A percentile compares a stretch with the other conserved stretches of the same genome.
These are phyloP conservation scores for Ornithoptera priamus DNA, from an alignment of 2,888 invertebrate species.

Conservation along the genomic window DNA sequence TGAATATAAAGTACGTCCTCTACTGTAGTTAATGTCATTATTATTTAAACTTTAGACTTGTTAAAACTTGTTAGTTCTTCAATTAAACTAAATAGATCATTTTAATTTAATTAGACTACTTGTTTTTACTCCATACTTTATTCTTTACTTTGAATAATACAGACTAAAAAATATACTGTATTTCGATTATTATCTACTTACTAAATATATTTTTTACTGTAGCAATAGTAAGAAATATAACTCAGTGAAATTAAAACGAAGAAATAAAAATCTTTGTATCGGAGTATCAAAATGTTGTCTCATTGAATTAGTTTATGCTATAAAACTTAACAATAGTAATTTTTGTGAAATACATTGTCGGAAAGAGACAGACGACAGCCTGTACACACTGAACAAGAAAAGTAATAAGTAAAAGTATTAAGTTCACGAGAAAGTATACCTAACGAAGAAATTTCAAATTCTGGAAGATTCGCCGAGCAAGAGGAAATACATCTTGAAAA, in stretches of 20 bases:
- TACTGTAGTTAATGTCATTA: constrained; percentile 8
- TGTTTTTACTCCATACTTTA: no score
- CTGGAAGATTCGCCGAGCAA: constrained; percentile 35
- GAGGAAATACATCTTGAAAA: constrained; percentile 32
- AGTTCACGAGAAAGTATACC: constrained; percentile 20
- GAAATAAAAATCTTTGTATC: constrained; percentile 29
- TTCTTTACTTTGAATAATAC: background rate
- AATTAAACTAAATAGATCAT: no score
- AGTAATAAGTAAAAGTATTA: no score
- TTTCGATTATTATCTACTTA: background rate
- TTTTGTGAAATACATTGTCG: constrained; percentile 31
- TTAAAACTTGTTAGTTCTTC: background rate
- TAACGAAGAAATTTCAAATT: constrained; percentile 31
- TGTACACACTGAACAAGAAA: constrained; percentile 22
- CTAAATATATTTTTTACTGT: background rate
- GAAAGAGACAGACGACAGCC: constrained; percentile 25
- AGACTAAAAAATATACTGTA: background rate
- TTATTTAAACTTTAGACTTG: background rate
- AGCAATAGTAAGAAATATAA: constrained; percentile 9
- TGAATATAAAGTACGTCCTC: constrained; percentile 8
- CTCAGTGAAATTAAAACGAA: constrained; percentile 32
- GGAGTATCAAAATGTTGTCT: constrained; percentile 52
- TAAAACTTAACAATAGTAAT: constrained; percentile 14
- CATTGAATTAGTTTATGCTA: constrained; percentile 37
- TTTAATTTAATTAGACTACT: no score